Conservation (phyloP, 2,888 invertebrate genomes). For the Auanema sp. region DNA sequence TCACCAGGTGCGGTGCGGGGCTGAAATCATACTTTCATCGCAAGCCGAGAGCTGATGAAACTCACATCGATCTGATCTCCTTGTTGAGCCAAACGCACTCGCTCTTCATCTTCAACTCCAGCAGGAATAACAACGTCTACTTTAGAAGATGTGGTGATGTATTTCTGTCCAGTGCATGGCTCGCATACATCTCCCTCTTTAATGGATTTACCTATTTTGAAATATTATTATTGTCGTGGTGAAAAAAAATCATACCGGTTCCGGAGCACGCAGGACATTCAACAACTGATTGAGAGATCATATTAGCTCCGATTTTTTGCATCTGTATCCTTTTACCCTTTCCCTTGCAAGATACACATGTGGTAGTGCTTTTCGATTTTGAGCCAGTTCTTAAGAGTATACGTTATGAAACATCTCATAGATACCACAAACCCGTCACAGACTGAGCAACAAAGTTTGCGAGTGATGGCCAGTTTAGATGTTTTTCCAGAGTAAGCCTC, state of each 20-base stretch:
- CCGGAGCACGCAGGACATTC: conserved; percentile 69
- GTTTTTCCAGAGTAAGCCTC: conserved; percentile 88
- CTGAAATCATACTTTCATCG: conserved; percentile 65
- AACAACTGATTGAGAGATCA: conserved; percentile 69
- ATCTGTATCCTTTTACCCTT: conserved; percentile 69
- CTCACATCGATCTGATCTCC: conserved; percentile 77
- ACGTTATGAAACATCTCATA: too few relatives aligned
- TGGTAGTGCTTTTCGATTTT: conserved; percentile 51
- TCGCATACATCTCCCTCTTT: conserved; percentile 13
- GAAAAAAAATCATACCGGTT: conserved; percentile 65
- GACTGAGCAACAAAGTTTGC: conserved; percentile 74
- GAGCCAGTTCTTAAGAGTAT: conserved; percentile 61
- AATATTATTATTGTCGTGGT: background rate
- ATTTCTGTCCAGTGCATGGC: conserved; percentile 11
- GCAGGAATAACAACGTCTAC: conserved; percentile 73
- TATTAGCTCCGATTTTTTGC: conserved; percentile 72
- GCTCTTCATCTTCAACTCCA: conserved; percentile 84
- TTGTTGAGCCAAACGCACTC: conserved; percentile 82
- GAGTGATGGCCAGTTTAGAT: conserved; percentile 79
- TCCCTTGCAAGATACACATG: conserved; percentile 79
- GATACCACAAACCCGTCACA: conserved; percentile 19
- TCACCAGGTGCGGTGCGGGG: conserved; percentile 85
- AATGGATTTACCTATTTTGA: conserved; percentile 12
- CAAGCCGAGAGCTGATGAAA: conserved; percentile 4
- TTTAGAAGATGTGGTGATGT: conserved; percentile 4